Base-by-base conservation (phyloP, 2,113 vertebrate species). In the Aix galericulata region DNA sequence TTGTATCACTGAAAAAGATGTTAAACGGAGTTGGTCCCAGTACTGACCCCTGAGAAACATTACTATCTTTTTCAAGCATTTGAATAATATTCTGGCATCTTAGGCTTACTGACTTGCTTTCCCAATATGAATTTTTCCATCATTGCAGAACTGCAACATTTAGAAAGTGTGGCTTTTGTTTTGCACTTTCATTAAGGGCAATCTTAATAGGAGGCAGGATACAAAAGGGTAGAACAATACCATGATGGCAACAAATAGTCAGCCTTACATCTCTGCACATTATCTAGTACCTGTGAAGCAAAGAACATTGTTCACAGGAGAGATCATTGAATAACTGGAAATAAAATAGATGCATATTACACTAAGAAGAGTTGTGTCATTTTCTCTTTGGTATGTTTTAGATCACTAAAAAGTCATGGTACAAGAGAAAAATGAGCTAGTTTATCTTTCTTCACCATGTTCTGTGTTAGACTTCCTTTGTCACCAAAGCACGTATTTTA, bases 71-170 rank as follows among this genome's bases (percentile, higher is more conserved):
- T 56, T 53, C 25, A 4, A 12, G 8, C 7, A 15, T 69, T 62
- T 53, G 16, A 15, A 16, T 31, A 52, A 60, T 5, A 38, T 27
- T 52, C 64, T 80, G 25, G 22, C 10, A 36, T 42, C 50, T 80
- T 14, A 76, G 58, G 6, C 63, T 32, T 53, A 21, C 60, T 48
- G 27, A 11, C 63, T 88, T 52, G 15, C 48, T 40, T 62, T 62
- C 68, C 36, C 68, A 66, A 0, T 53, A 22, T 27, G 48, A 21
- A 3, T 59, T 78, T 83, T 32, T 36, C 56, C 13, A 17, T 52
- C 6, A 0, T 13, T 18, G 10, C 16, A 21, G 16, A 48, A 2
- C 53, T 69, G 29, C 21, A 68, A 5, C 21, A 0, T 26, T 76
- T 56, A 38, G 25, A 11, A 26, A 52, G 15, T 2, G 13, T 31